These are phyloP conservation scores for Brachionus paranguensis DNA, from an alignment of 1,140 invertebrate genomes.

Conservation along the genomic window DNA sequence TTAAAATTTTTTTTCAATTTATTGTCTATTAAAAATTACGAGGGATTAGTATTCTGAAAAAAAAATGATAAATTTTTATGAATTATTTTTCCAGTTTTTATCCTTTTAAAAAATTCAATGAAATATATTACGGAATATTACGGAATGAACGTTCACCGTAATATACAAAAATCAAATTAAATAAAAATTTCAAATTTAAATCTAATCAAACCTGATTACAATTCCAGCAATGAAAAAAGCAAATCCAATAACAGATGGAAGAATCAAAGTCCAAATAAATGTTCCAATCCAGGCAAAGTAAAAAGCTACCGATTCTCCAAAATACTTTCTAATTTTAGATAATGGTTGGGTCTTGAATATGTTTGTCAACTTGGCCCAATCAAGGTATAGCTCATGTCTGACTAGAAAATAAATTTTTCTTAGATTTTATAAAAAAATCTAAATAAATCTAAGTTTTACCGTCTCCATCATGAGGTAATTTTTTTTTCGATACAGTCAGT, in stretches of 20 bases:
- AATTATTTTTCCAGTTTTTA: too few relatives aligned
- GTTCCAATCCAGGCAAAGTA: conserved; percentile 92
- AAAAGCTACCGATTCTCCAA: conserved; percentile 69
- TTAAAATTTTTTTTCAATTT: too few relatives aligned
- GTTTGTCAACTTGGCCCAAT: conserved; percentile 63
- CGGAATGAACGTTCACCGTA: too few relatives aligned
- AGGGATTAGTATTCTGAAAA: too few relatives aligned
- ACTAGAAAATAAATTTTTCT: too few relatives aligned
- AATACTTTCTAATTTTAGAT: conserved; percentile 85
- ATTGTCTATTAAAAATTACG: too few relatives aligned
- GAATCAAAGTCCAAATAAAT: conserved; percentile 81
- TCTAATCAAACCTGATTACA: conserved; percentile 40
- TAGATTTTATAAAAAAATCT: not conserved
- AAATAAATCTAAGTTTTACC: not conserved
- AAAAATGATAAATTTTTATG: too few relatives aligned
- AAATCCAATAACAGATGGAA: conserved; percentile 59
- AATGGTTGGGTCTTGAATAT: conserved; percentile 72
- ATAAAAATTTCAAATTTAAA: not conserved
- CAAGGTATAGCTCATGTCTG: conserved; percentile 49
- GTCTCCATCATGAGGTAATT: not conserved
- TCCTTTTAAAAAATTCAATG: too few relatives aligned
- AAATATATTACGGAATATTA: too few relatives aligned
- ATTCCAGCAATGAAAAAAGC: conserved; percentile 46
- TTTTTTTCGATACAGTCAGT: not conserved
- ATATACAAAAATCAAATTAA: too few relatives aligned